Evolutionary conservation across 2,797 vertebrate genomes (phyloP), one percentile per base, ranked within the genome.

Genomic region (Sebastolobus altivelis): DNA sequence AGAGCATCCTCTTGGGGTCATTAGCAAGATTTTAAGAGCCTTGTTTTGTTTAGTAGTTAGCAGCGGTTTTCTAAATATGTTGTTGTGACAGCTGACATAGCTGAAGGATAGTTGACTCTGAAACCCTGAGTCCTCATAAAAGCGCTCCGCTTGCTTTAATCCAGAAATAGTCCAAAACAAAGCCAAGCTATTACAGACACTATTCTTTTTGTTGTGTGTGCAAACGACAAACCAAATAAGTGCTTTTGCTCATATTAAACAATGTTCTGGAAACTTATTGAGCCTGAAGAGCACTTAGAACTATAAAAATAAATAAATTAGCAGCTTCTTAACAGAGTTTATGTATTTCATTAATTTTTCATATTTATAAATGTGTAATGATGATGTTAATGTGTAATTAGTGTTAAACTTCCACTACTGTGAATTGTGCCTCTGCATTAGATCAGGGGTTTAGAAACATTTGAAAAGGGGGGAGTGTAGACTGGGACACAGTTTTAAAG

Each of bases 141-240:
- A 88, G 72, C 12, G 3, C 68, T 85, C 46, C 52, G 54, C 72
- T 71, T 79, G 29, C 88, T 91, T 88, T 88, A 86, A 88, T 91
- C 90, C 89, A 88, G 68, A 93, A 93, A 93, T 92, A 90, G 85
- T 88, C 86, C 18, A 46, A 83, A 86, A 88, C 66, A 80, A 74
- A 76, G 79, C 87, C 66, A 37, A 35, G 81, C 72, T 59, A 43
- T 75, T 75, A 82, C 52, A 72, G 62, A 81, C 43, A 33, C 16
- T 9, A 8, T 40, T 83, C 37, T 77, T 80, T 87, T 43, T 75
- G 62, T 69, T 73, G 40, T 70, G 40, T 70, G 27, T 74, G 67
- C 59, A 80, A 86, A 80, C 71, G 70, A 58, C 31, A 80, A 76
- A 63, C 14, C 13, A 72, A 84, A 83, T 79, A 63, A 77, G 14